These are phyloP conservation scores for Rhabdornis inornatus DNA, from an alignment of 2,113 vertebrate genomes.

Conservation along the genomic window DNA sequence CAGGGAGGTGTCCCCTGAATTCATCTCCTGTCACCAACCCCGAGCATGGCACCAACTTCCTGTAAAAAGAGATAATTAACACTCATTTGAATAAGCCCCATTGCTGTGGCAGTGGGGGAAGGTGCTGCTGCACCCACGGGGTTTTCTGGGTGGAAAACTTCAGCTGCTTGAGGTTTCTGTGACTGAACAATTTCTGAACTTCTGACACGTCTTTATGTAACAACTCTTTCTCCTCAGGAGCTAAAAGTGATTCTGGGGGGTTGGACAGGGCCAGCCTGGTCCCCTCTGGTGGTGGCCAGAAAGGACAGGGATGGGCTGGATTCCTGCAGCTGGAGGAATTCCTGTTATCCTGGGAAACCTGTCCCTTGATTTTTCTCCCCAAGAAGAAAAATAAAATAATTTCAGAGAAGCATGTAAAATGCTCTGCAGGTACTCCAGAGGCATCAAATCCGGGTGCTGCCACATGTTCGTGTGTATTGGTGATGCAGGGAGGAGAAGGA, in stretches of 20 bases:
- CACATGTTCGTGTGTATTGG: rapidly evolving
- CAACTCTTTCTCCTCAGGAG: not conserved
- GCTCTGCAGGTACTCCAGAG: not conserved
- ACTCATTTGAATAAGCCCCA: not conserved
- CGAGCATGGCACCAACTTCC: rapidly evolving
- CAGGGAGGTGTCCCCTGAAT: not conserved
- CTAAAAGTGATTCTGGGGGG: not conserved
- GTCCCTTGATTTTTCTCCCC: not conserved
- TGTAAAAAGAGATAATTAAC: not conserved
- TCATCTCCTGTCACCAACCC: rapidly evolving
- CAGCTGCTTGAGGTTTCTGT: not conserved
- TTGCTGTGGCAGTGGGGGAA: not conserved
- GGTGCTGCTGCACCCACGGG: not conserved
- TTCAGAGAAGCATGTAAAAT: not conserved
- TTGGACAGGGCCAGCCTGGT: not conserved
- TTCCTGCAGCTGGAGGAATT: not conserved
- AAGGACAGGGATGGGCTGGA: not conserved
- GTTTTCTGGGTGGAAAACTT: not conserved
- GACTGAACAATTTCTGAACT: not conserved
- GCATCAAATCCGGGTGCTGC: not conserved
- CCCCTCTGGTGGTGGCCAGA: not conserved
- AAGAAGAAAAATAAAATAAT: not conserved
- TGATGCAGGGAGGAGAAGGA: not conserved
- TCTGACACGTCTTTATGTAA: not conserved
- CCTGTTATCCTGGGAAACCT: rapidly evolving